phyloP scores from a whole-genome alignment of 2,797 vertebrate genomes.

The Lindbergichthys nudifrons region DNA sequence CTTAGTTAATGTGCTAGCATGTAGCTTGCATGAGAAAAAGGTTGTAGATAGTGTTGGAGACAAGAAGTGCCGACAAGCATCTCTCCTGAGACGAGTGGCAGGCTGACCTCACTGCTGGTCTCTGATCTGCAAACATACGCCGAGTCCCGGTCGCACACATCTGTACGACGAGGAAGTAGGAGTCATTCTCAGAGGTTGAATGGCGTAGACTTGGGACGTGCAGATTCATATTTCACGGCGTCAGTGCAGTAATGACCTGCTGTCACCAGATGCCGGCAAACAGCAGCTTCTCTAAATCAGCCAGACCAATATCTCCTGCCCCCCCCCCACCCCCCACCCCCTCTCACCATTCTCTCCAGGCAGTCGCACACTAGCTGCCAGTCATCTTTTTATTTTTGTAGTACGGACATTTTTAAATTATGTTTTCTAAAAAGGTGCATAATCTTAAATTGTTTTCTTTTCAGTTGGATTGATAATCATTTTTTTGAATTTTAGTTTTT shows the following conservation, averaged over 20 bases:
- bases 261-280: slow-evolving; percentile 70
- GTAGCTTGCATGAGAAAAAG: slow-evolving; percentile 82
- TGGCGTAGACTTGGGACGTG: slow-evolving; percentile 19
- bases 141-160: slow-evolving; percentile 32
- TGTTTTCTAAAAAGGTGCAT: slow-evolving; percentile 76
- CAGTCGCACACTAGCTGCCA: slow-evolving; percentile 64
- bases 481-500: slow-evolving; percentile 72
- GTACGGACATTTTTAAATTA: slow-evolving; percentile 73
- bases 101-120: slow-evolving; percentile 44
- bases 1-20: slow-evolving; percentile 82
- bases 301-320: slow-evolving; percentile 51
- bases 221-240: slow-evolving; percentile 34
- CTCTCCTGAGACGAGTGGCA: slow-evolving; percentile 45
- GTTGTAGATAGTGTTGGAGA: slow-evolving; percentile 72
- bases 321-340: slow-evolving; percentile 27
- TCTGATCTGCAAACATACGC: slow-evolving; percentile 75
- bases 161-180: not conserved
- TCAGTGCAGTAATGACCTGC: slow-evolving; percentile 56
- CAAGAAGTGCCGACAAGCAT: slow-evolving; percentile 47
- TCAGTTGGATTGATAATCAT: slow-evolving; percentile 61
- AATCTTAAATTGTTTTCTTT: slow-evolving; percentile 67
- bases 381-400: slow-evolving; percentile 63
- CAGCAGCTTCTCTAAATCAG: slow-evolving; percentile 52
- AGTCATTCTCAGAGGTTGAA: not conserved
- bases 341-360: slow-evolving; percentile 57